Conservation (phyloP, 2,888 invertebrate genomes). For the Chrysodeixis includens region DNA sequence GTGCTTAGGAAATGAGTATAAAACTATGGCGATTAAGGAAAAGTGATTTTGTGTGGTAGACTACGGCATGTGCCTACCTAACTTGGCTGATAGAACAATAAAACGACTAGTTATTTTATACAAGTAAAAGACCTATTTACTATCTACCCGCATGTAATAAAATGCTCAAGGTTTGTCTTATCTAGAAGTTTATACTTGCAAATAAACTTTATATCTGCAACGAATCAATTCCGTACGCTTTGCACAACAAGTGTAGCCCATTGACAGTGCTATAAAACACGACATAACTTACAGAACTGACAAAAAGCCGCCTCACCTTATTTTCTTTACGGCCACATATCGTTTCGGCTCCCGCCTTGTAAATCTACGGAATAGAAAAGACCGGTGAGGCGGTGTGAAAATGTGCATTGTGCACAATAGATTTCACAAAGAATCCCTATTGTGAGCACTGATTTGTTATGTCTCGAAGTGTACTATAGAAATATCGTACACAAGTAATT, state of each 20-base stretch:
- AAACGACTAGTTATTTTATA: neutral
- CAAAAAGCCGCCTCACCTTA: slow-evolving; percentile 42
- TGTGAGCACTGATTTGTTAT: slow-evolving; percentile 67
- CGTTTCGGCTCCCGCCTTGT: slow-evolving; percentile 38
- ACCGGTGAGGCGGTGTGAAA: slow-evolving; percentile 45
- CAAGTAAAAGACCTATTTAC: neutral
- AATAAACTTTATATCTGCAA: neutral
- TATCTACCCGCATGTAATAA: neutral
- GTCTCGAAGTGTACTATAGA: slow-evolving; percentile 53
- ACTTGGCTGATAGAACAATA: neutral
- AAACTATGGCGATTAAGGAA: neutral
- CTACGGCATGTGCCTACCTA: neutral
- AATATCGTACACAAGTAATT: slow-evolving; percentile 59
- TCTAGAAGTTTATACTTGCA: neutral
- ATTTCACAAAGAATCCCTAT: slow-evolving; percentile 62
- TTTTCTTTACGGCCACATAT: slow-evolving; percentile 50
- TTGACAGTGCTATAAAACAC: slow-evolving; percentile 38
- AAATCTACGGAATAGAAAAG: slow-evolving; percentile 27
- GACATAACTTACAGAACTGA: slow-evolving; percentile 43
- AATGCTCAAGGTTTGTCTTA: neutral
- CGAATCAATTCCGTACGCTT: slow-evolving; percentile 4
- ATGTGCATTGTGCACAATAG: slow-evolving; percentile 62
- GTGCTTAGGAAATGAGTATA: slow-evolving; percentile 1
- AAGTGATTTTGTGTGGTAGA: neutral
- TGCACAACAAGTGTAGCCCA: slow-evolving; percentile 13